These are phyloP conservation scores for Myopa testacea DNA, from an alignment of 2,888 invertebrate genomes.

Conservation along the genomic window DNA sequence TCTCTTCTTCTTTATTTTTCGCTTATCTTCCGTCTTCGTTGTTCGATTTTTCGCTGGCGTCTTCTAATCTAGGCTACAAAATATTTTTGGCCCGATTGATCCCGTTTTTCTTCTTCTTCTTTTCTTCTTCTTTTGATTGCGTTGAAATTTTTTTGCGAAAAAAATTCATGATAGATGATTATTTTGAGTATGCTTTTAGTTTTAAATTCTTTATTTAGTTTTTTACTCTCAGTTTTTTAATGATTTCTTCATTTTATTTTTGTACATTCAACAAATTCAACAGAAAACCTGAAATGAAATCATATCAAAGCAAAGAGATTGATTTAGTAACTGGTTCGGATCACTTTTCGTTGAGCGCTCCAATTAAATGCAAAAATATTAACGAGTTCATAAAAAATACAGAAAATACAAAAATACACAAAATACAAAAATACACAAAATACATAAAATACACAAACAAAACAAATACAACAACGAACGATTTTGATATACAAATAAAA, in stretches of 20 bases:
- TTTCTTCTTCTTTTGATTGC: slow-evolving; percentile 39
- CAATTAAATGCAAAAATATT: slow-evolving; percentile 9
- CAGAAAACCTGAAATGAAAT: no score
- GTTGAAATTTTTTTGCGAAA: slow-evolving; percentile 35
- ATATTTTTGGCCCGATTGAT: slow-evolving; percentile 45
- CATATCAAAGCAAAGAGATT: no score
- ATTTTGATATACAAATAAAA: no score
- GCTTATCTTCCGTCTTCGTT: not conserved
- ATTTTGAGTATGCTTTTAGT: not conserved
- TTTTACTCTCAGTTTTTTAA: no score
- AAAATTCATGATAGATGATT: no score
- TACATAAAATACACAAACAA: no score
- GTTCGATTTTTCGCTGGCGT: slow-evolving; percentile 21
- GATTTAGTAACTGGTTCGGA: no score
- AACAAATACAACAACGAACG: no score
- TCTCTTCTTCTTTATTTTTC: not conserved
- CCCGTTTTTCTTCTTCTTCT: slow-evolving; percentile 42
- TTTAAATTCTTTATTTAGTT: not conserved
- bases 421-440: not conserved
- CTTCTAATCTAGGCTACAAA: slow-evolving; percentile 33
- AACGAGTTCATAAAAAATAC: not conserved
- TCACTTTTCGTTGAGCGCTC: not conserved
- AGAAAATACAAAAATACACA: no score
- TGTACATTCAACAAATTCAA: no score
- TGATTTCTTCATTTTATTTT: no score